These are phyloP conservation scores for Calyptommatus sinebrachiatus DNA, from an alignment of 2,113 vertebrate species.

Conservation along the genomic window DNA sequence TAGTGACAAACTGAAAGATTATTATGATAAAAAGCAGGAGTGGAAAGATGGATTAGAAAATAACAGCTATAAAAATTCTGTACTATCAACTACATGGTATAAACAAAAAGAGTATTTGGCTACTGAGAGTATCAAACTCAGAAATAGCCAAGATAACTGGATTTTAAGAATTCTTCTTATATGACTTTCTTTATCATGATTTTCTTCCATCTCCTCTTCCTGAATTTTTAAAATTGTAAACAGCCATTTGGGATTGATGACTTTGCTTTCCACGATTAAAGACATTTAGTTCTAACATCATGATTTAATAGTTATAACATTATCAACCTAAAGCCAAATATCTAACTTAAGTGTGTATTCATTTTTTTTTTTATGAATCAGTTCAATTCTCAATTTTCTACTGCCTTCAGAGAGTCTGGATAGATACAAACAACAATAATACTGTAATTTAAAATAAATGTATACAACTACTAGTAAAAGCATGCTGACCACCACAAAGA, in stretches of 20 bases:
- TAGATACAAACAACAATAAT: neutral
- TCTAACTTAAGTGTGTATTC: neutral
- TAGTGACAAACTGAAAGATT: neutral
- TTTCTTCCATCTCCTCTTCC: neutral
- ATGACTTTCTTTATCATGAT: neutral
- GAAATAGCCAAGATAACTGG: neutral
- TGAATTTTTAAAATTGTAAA: neutral
- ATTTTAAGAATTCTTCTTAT: neutral
- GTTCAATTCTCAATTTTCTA: neutral
- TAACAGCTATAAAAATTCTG: neutral
- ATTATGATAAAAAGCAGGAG: neutral
- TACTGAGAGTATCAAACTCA: neutral
- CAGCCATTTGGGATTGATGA: neutral
- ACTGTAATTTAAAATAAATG: neutral
- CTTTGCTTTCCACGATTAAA: neutral
- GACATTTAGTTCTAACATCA: neutral
- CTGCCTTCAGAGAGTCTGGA: neutral
- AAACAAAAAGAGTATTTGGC: neutral
- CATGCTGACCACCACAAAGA: rapidly evolving
- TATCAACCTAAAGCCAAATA: neutral
- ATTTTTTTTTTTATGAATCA: neutral
- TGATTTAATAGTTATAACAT: neutral
- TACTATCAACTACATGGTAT: neutral
- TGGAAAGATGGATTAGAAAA: neutral
- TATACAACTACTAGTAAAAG: neutral